Percentiles rank a stretch among this genome's conserved stretches.
Conservation (phyloP, 2,888 invertebrate species). For the Erebia palarica region DNA sequence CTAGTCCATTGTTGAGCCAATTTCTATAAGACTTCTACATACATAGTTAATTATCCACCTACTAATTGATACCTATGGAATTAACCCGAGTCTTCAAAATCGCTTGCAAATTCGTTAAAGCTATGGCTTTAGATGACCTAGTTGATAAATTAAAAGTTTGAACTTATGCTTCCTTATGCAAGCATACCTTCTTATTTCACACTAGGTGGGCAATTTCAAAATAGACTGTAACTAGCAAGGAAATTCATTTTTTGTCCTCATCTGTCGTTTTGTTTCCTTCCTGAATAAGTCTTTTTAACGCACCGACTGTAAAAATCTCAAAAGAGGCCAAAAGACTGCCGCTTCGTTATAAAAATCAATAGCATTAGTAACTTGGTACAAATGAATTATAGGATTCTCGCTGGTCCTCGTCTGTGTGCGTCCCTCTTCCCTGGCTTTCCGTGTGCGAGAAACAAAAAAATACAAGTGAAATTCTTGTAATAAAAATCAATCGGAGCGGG, state of each 20-base stretch:
- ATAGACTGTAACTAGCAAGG: too few relatives aligned
- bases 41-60: too few relatives aligned
- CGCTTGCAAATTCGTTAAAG: too few relatives aligned
- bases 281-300: not conserved
- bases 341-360: conserved; percentile 80
- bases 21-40: too few relatives aligned
- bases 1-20: too few relatives aligned
- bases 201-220: too few relatives aligned
- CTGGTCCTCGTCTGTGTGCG: conserved; percentile 73
- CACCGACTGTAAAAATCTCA: conserved; percentile 1
- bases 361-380: conserved; percentile 81
- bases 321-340: conserved; percentile 28
- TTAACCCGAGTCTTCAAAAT: too few relatives aligned
- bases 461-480: conserved; percentile 81
- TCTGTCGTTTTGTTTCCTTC: not conserved
- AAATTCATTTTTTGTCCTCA: not conserved
- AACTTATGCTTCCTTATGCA: too few relatives aligned
- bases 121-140: too few relatives aligned
- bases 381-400: conserved; percentile 79
- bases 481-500: conserved; percentile 83
- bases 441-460: conserved; percentile 78
- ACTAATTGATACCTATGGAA: too few relatives aligned
- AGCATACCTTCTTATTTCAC: too few relatives aligned
- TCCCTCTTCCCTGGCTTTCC: conserved; percentile 61
- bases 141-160: too few relatives aligned